Base-by-base conservation (phyloP, 2,888 invertebrate genomes). In the Drosophila peninsularis region DNA sequence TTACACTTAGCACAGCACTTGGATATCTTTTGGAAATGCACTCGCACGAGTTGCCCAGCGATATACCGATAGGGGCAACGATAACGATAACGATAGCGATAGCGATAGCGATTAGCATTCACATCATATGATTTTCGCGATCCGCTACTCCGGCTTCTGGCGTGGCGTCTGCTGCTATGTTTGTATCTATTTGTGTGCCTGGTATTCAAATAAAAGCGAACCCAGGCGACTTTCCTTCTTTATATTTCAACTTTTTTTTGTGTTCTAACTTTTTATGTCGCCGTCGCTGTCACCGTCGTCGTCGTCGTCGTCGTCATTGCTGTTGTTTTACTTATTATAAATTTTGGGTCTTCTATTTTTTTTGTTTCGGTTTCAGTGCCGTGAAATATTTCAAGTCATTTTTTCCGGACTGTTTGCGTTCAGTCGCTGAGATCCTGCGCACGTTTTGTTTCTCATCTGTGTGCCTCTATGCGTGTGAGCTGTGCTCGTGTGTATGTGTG, bases 401-500 rank as follows among this genome's bases (percentile, higher is more conserved):
- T 85, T 85, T 85, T 89, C 84, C 88, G 88, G 77, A 76, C 86
- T 85, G 88, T 89, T 88, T 85, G 70, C 65, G 70, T 75, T 60
- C 65, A 76, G 82, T 79, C 74, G 73, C 82, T 74, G 82, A 85
- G 67, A 88, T 89, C 89, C 84, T 87, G 89, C 84, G 89, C 88
- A 89, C 88, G 77, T 71, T 71, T 83, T 89, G 69, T 62, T 79
- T 77, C 77, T 88, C 89, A 88, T 87, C 80, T 82, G 45, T 60
- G 45, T 50, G 54, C 64, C 24, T 75, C 45, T 61, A 45, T 39
- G 55, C 60, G 62, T 60, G 52, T 52, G 49, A 55, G 57, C 39
- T 10, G 5, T 62, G 56, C 42, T 47, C 58, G 19, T 32, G 56
- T 58, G 54, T 62, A n/a, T 52, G 50, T 30, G 6, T 60, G 55